These are phyloP conservation scores for Smittia aterrima DNA, from an alignment of 2,888 invertebrate genomes.

Conservation along the genomic window DNA sequence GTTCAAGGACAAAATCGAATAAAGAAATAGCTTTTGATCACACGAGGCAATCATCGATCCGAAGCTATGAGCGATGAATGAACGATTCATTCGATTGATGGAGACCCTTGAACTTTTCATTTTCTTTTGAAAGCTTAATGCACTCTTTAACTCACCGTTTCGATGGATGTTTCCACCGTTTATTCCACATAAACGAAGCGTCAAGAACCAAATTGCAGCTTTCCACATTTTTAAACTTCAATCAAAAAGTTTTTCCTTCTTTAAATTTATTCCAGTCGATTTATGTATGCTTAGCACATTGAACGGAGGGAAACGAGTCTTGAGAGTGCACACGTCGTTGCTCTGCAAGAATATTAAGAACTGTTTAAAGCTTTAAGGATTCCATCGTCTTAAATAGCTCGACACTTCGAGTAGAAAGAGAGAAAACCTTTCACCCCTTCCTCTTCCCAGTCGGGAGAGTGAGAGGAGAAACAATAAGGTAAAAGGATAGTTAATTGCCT, in stretches of 20 bases:
- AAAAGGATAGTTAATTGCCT: neutral
- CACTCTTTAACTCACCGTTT: neutral
- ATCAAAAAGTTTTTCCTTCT: neutral
- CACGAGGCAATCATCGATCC: no score
- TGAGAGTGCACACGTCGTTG: neutral
- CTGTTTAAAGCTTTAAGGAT: neutral
- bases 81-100: no score
- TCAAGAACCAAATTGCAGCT: neutral
- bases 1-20: no score
- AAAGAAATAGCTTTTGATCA: no score
- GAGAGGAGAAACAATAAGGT: neutral
- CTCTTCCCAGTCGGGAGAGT: neutral
- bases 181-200: neutral
- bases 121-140: neutral
- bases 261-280: neutral
- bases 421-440: neutral
- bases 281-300: slow-evolving; percentile 3
- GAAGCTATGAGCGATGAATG: no score
- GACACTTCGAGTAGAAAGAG: neutral
- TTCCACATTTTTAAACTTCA: slow-evolving; percentile 24
- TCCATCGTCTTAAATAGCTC: slow-evolving; percentile 2
- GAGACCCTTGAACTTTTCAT: neutral
- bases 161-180: neutral
- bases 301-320: neutral
- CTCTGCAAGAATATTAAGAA: neutral